These are phyloP conservation scores for Burhinus bistriatus DNA, from an alignment of 2,113 vertebrate genomes.

Conservation along the genomic window DNA sequence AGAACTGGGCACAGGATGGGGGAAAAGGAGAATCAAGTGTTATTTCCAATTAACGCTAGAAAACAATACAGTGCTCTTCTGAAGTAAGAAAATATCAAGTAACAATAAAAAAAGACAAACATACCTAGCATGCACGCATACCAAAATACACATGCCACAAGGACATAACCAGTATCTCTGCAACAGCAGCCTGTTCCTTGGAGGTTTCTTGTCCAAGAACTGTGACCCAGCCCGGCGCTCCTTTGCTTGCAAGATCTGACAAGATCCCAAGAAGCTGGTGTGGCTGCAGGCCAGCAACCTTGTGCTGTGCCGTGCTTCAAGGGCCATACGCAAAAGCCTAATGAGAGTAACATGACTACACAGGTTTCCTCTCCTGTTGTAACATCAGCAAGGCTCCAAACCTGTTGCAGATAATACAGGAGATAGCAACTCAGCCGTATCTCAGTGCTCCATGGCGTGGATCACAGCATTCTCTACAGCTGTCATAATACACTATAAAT, in stretches of 20 bases:
- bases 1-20: fast-evolving
- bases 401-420: background rate
- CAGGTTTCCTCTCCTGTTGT: background rate
- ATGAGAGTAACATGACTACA: background rate
- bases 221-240: background rate
- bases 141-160: background rate
- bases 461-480: background rate
- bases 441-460: background rate
- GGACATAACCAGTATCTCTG: background rate
- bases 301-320: background rate
- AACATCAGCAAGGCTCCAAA: background rate
- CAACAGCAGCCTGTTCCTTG: background rate
- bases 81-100: background rate
- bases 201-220: background rate
- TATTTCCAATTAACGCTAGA: background rate
- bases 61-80: background rate
- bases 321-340: background rate
- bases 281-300: background rate
- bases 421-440: background rate
- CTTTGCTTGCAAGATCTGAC: background rate
- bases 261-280: background rate
- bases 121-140: background rate
- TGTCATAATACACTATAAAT: background rate
- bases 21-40: background rate
- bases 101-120: background rate